Base-by-base conservation (phyloP, 2,797 vertebrate genomes). In the Numenius phaeopus region DNA sequence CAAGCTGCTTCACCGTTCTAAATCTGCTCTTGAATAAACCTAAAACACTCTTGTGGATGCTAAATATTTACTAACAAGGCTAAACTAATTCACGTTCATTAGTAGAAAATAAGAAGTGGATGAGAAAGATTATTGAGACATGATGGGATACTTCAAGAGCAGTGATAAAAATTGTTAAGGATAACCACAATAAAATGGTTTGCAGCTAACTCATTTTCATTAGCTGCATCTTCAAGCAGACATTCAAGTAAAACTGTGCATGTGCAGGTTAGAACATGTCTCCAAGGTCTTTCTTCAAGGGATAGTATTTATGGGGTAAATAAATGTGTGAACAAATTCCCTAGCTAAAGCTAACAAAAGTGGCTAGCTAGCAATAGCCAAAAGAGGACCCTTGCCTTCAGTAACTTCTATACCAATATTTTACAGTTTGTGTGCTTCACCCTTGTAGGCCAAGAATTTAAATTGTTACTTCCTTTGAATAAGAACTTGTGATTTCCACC, bases 371-470 rank as follows among this genome's bases (percentile, higher is more conserved):
- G 44, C 16, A 72, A 40, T 2, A 32, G 6, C 5, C 24, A 70
- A 62, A 72, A 66, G 9, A 64, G 14, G 37, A 55, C 9, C 4
- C 16, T 83, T 55, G 9, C 21, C 15, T 81, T 57, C 15, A 32
- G 8, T n/a, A 89, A 30, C 24, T 54, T 67, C 8, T 61, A 17
- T 3, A 22, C 0, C 1, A 0, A 0, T 20, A 11, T 14, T 55
- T 80, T 61, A 75, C 12, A 27, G 6, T 14, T 66, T 42, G 29
- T 7, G 20, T 46, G 39, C 37, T 86, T 71, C 9, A 65, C 6
- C 5, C 11, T 40, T 77, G 26, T 52, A 67, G 14, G 7, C 8
- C 22, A 67, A 81, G 7, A 61, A 5, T 8, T 78, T 69, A 54
- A 61, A 44, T 30, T 2, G 0, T 20, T 78, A 26, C 5, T 71